Conservation (phyloP, 1,140 invertebrate species). For the Drosophila nikananu region DNA sequence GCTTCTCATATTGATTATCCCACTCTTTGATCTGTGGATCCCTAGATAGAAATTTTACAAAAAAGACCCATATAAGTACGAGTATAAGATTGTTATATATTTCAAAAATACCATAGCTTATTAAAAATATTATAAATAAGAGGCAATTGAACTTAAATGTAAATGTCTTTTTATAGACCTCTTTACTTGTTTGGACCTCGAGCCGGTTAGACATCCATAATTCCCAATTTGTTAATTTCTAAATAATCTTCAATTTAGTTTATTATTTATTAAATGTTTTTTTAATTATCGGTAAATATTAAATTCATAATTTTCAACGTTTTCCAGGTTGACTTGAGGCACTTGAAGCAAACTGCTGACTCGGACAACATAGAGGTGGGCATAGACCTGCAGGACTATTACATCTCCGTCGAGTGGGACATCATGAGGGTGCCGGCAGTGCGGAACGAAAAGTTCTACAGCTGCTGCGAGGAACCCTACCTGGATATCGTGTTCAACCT, state of each 20-base stretch:
- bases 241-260: too few species aligned
- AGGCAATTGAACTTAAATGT: neutral
- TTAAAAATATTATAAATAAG: too few species aligned
- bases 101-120: too few species aligned
- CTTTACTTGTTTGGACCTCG: too few species aligned
- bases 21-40: constrained; percentile 15
- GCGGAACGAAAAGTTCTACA: constrained; percentile 95
- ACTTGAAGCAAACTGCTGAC: constrained; percentile 92
- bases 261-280: neutral
- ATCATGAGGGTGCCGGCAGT: constrained; percentile 95
- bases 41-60: neutral
- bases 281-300: neutral
- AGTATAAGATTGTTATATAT: too few species aligned
- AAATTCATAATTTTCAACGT: neutral
- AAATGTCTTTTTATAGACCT: too few species aligned
- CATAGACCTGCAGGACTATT: constrained; percentile 97
- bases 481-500: constrained; percentile 99
- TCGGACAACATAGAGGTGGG: constrained; percentile 94
- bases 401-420: constrained; percentile 99
- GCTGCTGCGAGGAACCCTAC: constrained; percentile 96
- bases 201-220: too few species aligned
- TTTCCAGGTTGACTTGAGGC: constrained; percentile 93
- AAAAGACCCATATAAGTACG: neutral
- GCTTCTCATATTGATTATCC: constrained; percentile 33
- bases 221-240: too few species aligned